A percentile compares a stretch with the other conserved stretches of the same genome.
Conservation (phyloP, 2,797 vertebrate genomes). For the Leptoclinus maculatus region DNA sequence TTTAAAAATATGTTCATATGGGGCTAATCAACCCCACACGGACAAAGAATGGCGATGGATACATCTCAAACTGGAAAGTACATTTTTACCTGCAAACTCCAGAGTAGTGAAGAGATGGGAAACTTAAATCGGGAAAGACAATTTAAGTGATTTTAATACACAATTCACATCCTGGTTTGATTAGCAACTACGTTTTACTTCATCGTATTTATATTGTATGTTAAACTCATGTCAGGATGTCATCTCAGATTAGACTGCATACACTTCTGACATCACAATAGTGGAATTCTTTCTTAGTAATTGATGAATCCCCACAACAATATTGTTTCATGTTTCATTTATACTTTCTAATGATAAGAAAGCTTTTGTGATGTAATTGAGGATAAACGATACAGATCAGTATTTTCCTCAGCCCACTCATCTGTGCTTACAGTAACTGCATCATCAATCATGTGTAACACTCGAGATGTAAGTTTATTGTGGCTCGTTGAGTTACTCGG, state of each 20-base stretch:
- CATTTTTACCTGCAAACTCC: neutral
- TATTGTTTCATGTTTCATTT: neutral
- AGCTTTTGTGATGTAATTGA: neutral
- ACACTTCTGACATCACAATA: neutral
- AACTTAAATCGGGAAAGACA: neutral
- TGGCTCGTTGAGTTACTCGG: constrained; percentile 50
- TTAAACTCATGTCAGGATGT: neutral
- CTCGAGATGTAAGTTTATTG: constrained; percentile 18
- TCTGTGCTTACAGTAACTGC: constrained; percentile 13
- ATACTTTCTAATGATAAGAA: neutral
- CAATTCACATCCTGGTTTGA: neutral
- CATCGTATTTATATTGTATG: neutral
- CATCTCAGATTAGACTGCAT: neutral
- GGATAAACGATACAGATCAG: neutral
- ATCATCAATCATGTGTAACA: constrained; percentile 30
- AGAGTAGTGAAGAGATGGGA: neutral
- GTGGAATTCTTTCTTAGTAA: neutral
- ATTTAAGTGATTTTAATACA: rapidly evolving
- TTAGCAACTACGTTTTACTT: rapidly evolving
- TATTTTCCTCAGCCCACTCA: constrained; percentile 1
- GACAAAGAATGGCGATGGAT: neutral
- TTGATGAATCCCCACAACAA: neutral
- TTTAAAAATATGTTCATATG: neutral
- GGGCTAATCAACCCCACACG: neutral
- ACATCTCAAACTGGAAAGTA: neutral